Base-by-base conservation (phyloP, 2,888 invertebrate genomes). In the Lampropteryx suffumata region DNA sequence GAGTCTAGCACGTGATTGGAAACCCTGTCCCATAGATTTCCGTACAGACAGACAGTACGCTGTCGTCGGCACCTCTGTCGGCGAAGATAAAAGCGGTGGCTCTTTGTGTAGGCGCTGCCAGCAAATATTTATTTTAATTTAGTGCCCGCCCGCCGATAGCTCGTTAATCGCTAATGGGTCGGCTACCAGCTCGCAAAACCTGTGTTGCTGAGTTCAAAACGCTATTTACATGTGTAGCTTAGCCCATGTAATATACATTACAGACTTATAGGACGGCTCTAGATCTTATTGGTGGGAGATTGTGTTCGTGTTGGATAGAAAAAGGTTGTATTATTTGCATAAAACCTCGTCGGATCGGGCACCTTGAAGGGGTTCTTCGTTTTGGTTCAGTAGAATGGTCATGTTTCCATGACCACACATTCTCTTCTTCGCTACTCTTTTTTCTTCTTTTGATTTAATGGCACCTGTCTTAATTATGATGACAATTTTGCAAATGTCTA, bases 121-220 rank as follows among this genome's bases (percentile, higher is more conserved):
- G 86, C 84, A 84, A 90, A 90, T 90, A 89, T 90, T 90, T 90
- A 88, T 89, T 90, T 90, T 89, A 90, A 90, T 90, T 88, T 87
- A 88, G 83, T 82, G 85, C 75, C 73, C 82, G 76, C 71, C 61
- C 73, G 73, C 70, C 82, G 84, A 84, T 82, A 72, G 76, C 77
- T 86, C 83, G 83, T 88, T 90, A 85, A 88, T 88, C 82, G 84
- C 76, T 88, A 89, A 89, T 89, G 88, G 85, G 77, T 79, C 71
- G 75, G 85, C 85, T 77, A 79, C 84, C 73, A 76, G 57, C 58
- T 61, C 63, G 71, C 64, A 27, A 37, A 52, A 49, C 49, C 50
- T 14, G 34, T 42, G 50, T 39, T 37, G 34, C 57, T 51, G 67
- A 59, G 63, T 67, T 58, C 64, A 58, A 63, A 59, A 49, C 50